Base-by-base conservation (phyloP, 2,888 invertebrate genomes). In the Dioctria linearis region DNA sequence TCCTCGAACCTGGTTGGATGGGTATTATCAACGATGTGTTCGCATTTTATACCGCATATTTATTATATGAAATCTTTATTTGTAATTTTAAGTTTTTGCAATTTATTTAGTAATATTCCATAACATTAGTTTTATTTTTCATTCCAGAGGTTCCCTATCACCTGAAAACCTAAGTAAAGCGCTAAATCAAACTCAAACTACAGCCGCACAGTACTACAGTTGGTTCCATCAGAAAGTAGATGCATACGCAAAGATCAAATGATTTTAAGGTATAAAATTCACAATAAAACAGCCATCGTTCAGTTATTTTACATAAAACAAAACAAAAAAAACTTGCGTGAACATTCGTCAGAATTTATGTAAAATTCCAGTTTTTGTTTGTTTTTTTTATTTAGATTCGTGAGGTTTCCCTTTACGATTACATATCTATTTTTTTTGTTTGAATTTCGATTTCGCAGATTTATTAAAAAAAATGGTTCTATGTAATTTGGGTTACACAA, bases 171-270 rank as follows among this genome's bases (percentile, higher is more conserved):
- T 95, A 76, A 93, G 93, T 84, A 93, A 91, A 88, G 93, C 93
- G 82, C 89, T 94, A 11, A 93, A 94, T 84, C 91, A 92, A 81
- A 95, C 95, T 13, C 92, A 92, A 84, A 89, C 90, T 83, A 93
- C 92, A 82, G 93, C 94, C 79, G 90, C 91, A 6, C 91, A 93
- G 83, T 95, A 93, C 85, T 94, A 93, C 86, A 91, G 93, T 86
- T 94, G 94, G 93, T 91, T 95, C 84, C 92, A 94, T 87, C 91
- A 95, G 89, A 94, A 97, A 91, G 93, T 95, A 54, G 93, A 95
- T 87, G 90, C 92, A 49, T 91, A 94, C 86, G 93, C 93, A 8
- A 92, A 93, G 89, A 92, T 93, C 88, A 92, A 93, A 86, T 93
- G 92, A 92, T 89, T 88, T 84, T 85, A 85, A 86, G 81, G 25